Conservation (phyloP, 1,140 invertebrate genomes). For the Bicyclus anynana region DNA sequence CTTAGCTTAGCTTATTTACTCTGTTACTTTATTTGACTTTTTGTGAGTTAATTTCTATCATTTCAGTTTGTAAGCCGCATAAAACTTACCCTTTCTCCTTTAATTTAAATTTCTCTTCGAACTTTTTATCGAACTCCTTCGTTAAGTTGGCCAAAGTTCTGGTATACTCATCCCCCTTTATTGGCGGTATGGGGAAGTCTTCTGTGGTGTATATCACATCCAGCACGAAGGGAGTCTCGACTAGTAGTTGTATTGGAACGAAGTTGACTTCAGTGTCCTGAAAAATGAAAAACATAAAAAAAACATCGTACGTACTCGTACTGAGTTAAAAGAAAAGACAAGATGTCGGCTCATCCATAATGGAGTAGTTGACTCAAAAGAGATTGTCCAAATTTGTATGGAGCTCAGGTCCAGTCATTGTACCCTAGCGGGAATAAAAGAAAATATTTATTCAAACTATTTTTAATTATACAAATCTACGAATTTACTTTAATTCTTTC, state of each 20-base stretch:
- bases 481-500: too few relatives aligned
- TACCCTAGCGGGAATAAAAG: too few relatives aligned
- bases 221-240: constrained; percentile 88
- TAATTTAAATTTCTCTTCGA: constrained; percentile 85
- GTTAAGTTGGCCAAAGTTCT: constrained; percentile 80
- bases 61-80: not conserved
- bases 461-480: too few relatives aligned
- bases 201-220: constrained; percentile 92
- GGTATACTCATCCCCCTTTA: constrained; percentile 77
- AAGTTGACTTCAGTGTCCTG: constrained; percentile 84
- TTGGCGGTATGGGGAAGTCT: constrained; percentile 57
- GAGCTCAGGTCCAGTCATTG: too few relatives aligned
- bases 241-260: constrained; percentile 88
- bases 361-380: too few relatives aligned
- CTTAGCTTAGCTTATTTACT: too few relatives aligned
- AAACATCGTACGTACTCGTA: too few relatives aligned
- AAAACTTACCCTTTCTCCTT: constrained; percentile 80
- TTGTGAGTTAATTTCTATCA: too few relatives aligned
- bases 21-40: too few relatives aligned
- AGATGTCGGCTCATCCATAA: too few relatives aligned
- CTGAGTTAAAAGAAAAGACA: not conserved
- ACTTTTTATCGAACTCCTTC: constrained; percentile 81
- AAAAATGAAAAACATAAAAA: constrained; percentile 1
- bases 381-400: too few relatives aligned
- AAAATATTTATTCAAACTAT: too few relatives aligned